phyloP scores from a whole-genome alignment of 2,888 invertebrate species.

The Rhaphigaster nebulosa region DNA sequence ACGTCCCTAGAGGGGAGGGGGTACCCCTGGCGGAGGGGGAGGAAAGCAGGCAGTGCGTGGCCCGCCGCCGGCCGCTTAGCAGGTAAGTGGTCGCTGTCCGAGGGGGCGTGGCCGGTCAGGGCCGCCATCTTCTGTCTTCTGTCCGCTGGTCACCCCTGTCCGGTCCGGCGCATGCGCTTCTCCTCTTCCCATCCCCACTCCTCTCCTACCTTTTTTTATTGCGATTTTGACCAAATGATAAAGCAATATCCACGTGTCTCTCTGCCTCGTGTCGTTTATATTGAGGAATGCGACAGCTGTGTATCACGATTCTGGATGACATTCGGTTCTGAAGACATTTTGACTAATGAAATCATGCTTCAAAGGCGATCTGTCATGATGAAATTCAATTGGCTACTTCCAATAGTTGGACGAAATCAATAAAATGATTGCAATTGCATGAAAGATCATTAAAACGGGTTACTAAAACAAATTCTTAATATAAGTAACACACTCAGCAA shows the following conservation, averaged over 20 bases:
- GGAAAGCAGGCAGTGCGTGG: conserved; percentile 1
- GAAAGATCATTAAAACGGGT: not conserved
- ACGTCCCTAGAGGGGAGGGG: not conserved
- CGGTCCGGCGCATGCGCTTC: conserved; percentile 22
- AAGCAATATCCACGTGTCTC: not conserved
- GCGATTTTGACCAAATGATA: not conserved
- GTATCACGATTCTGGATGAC: not conserved
- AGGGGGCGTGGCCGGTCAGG: conserved; percentile 36
- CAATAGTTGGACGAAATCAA: not conserved
- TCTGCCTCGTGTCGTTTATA: not conserved
- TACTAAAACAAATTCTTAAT: not conserved
- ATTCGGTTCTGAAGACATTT: not conserved
- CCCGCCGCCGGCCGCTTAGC: not conserved
- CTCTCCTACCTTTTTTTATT: not conserved
- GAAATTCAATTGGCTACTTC: not conserved
- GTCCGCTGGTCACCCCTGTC: conserved; percentile 33
- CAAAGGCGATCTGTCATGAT: not conserved
- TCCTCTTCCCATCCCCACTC: not conserved
- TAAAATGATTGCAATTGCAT: not conserved
- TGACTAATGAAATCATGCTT: not conserved
- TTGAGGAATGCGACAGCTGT: not conserved
- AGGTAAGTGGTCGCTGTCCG: conserved; percentile 20
- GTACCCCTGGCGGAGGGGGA: not conserved
- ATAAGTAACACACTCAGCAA: not conserved
- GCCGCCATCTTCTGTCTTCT: conserved; percentile 36